Base-by-base conservation (phyloP, 2,888 invertebrate genomes). In the Heliconius erato region DNA sequence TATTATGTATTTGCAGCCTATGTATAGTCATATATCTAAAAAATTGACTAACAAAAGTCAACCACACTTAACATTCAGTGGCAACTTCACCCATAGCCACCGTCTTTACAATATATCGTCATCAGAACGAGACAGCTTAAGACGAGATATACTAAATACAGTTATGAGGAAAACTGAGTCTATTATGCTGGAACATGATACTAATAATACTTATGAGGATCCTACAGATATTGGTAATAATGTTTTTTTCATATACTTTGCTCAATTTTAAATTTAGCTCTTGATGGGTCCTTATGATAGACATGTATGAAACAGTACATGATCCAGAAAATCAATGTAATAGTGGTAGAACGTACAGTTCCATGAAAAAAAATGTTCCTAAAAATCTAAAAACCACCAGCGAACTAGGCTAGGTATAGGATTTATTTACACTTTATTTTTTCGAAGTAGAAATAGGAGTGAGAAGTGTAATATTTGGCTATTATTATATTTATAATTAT, bases 141-240 rank as follows among this genome's bases (percentile, higher is more conserved):
- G 92, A 11, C 91, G 91, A 80, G 92, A 93, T 82, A 95, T 95
- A 79, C 86, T 94, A 69, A 91, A 93, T 35, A 89, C 91, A 7
- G 94, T 95, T 0, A 88, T 91, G 79, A 93, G 89, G 86, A 93
- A 89, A 84, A 93, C 94, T 0, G 93, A 93, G 82, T 89, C 91
- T 0, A 88, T 88, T 74, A 91, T 93, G 82, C 87, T 87, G 65
- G 89, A 88, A n/a, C 85, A 88, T 59, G 77, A 82, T 40, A 44
- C 49, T 72, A 94, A 94, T 85, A 92, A 92, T 0, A 84, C 93
- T 87, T 96, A 96, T 89, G 96, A 96, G 80, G 95, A 95, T 86
- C 95, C 96, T 2, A 91, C 90, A 84, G 96, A 96, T 91, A 90
- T 95, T 85, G 94, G 95, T 94, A 87, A 84, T 88, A 59, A n/a